Percentiles rank a stretch among this genome's conserved stretches.
Conservation (phyloP, 2,888 invertebrate genomes). For the Agrilus cyanescens region DNA sequence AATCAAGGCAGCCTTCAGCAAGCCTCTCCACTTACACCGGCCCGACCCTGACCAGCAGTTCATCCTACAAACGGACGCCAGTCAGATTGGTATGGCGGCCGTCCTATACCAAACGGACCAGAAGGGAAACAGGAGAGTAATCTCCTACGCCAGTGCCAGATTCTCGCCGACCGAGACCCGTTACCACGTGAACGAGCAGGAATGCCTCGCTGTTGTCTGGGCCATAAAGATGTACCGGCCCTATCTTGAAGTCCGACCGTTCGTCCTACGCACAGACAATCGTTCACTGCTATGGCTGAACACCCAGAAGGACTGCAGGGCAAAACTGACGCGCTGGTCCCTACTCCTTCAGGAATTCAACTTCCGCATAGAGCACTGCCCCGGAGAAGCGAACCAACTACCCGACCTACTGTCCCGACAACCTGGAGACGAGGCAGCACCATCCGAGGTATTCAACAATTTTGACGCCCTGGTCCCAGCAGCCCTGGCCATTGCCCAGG, state of each 20-base stretch:
- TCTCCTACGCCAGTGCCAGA: slow-evolving; percentile 18
- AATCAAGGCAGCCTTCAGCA: slow-evolving; percentile 9
- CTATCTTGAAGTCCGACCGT: slow-evolving; percentile 15
- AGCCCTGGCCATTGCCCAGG: too few relatives aligned
- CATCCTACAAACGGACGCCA: slow-evolving; percentile 18
- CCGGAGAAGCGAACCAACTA: slow-evolving; percentile 14
- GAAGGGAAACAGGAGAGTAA: slow-evolving; percentile 6
- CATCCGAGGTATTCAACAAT: not conserved
- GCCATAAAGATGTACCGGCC: slow-evolving; percentile 15
- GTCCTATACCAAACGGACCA: slow-evolving; percentile 16
- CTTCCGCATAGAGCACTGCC: slow-evolving; percentile 17
- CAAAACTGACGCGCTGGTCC: slow-evolving; percentile 14
- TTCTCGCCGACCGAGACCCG: too few relatives aligned
- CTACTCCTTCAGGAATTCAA: slow-evolving; percentile 15
- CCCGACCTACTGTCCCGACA: slow-evolving; percentile 13
- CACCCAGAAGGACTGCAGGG: slow-evolving; percentile 4
- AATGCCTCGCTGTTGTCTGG: too few relatives aligned
- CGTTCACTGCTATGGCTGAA: slow-evolving; percentile 15
- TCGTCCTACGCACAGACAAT: too few relatives aligned
- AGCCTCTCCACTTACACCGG: slow-evolving; percentile 12
- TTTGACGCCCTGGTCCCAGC: not conserved
- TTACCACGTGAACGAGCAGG: slow-evolving; percentile 20
- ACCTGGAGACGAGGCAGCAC: not conserved
- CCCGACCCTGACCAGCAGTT: slow-evolving; percentile 13
- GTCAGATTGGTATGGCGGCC: slow-evolving; percentile 14